Evolutionary conservation across 2,797 vertebrate species (phyloP).

Genomic region (Oreochromis grahami): DNA sequence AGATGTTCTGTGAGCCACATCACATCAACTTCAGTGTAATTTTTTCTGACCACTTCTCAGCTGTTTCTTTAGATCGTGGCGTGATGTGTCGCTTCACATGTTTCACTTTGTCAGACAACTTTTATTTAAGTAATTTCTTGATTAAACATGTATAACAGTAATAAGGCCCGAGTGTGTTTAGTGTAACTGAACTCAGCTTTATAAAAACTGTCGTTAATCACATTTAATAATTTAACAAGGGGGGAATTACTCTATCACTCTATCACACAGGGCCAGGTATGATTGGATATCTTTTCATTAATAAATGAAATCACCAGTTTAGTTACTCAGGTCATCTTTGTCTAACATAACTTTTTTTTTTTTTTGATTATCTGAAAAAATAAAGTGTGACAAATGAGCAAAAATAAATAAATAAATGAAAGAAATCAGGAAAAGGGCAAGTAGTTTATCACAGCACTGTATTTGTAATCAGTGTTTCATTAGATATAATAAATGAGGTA

Average conservation of each 20-base stretch:
- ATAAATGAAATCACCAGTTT: fast-evolving
- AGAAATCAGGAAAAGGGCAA: background rate
- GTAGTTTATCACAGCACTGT: fast-evolving
- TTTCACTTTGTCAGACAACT: background rate
- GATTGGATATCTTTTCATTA: background rate
- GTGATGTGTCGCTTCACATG: background rate
- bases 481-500: background rate
- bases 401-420: fast-evolving
- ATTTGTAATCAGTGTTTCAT: background rate
- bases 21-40: background rate
- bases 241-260: background rate
- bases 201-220: fast-evolving
- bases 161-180: fast-evolving
- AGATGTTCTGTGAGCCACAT: background rate
- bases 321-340: background rate
- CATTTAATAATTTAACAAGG: background rate
- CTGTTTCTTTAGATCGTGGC: fast-evolving
- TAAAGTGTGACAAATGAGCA: background rate
- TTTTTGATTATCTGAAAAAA: background rate
- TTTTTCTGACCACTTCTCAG: background rate
- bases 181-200: background rate
- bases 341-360: background rate
- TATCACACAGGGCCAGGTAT: background rate
- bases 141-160: fast-evolving
- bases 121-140: background rate